phyloP scores from a whole-genome alignment of 2,888 invertebrate species.

The Rhagophthalmus giganteus region DNA sequence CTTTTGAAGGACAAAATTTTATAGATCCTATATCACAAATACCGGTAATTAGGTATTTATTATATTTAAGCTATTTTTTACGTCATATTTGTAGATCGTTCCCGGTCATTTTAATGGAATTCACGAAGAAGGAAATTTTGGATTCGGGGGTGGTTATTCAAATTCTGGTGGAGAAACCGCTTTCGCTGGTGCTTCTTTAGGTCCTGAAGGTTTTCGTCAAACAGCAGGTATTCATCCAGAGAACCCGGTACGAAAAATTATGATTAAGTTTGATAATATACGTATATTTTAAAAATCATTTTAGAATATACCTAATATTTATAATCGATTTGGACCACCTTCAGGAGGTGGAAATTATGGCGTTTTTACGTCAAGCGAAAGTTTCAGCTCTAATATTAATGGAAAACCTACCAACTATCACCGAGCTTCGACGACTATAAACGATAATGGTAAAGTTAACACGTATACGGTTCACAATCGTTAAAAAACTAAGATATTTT shows the following conservation, averaged over 20 bases:
- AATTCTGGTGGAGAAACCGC: slow-evolving; percentile 47
- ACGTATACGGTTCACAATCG: slow-evolving; percentile 61
- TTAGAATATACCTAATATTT: slow-evolving; percentile 59
- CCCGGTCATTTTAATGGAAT: not conserved
- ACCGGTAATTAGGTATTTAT: not conserved
- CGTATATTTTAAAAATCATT: slow-evolving; percentile 23
- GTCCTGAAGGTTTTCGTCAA: slow-evolving; percentile 61
- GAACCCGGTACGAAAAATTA: slow-evolving; percentile 62
- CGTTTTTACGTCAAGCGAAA: slow-evolving; percentile 68
- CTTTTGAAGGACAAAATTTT: not conserved
- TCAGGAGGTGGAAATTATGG: slow-evolving; percentile 51
- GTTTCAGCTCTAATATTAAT: slow-evolving; percentile 62
- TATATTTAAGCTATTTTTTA: not conserved
- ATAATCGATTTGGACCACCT: slow-evolving; percentile 52
- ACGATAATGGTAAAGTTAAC: slow-evolving; percentile 74
- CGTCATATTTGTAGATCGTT: slow-evolving; percentile 3
- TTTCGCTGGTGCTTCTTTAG: slow-evolving; percentile 59
- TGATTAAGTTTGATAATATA: not conserved
- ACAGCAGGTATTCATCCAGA: slow-evolving; percentile 62
- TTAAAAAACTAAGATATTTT: slow-evolving; percentile 15
- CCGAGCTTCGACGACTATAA: slow-evolving; percentile 66
- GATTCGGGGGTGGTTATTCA: slow-evolving; percentile 1
- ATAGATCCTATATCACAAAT: too few relatives aligned
- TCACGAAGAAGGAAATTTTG: not conserved
- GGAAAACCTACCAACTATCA: slow-evolving; percentile 62